phyloP scores from a whole-genome alignment of 1,140 invertebrate genomes.

The Oncopodura yosiiana region DNA sequence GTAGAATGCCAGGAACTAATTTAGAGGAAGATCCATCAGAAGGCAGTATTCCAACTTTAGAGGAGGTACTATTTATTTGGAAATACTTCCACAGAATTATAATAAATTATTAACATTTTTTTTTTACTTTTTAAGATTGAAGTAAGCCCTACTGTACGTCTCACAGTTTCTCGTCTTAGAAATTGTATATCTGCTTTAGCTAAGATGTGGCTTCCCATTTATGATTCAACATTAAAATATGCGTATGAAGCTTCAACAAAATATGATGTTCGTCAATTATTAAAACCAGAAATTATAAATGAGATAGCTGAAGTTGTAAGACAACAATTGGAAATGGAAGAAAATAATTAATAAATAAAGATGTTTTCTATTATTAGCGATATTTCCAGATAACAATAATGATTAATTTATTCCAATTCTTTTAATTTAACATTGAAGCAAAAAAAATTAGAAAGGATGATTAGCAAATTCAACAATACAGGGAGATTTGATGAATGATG shows the following conservation, averaged over 20 bases:
- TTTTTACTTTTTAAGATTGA: slow-evolving; percentile 46
- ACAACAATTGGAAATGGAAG: slow-evolving; percentile 28
- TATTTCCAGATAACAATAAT: neutral
- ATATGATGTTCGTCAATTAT: slow-evolving; percentile 56
- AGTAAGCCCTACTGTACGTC: slow-evolving; percentile 58
- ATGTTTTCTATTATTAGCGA: neutral
- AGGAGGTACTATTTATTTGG: slow-evolving; percentile 42
- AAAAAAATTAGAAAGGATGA: neutral
- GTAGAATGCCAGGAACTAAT: slow-evolving; percentile 36
- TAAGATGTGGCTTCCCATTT: slow-evolving; percentile 75
- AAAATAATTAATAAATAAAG: neutral
- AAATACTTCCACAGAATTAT: neutral
- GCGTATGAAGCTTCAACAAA: slow-evolving; percentile 82
- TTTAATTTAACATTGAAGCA: neutral
- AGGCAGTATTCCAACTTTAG: slow-evolving; percentile 71
- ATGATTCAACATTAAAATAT: slow-evolving; percentile 82
- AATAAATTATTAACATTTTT: neutral
- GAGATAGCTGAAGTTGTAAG: slow-evolving; percentile 50
- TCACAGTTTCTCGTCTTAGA: slow-evolving; percentile 72
- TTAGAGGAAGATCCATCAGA: slow-evolving; percentile 53
- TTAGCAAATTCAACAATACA: slow-evolving; percentile 29
- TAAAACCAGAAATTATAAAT: slow-evolving; percentile 68
- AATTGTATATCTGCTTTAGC: slow-evolving; percentile 82
- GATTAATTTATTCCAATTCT: neutral
- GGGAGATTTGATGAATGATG: slow-evolving; percentile 38